These are phyloP conservation scores for Gopherus flavomarginatus DNA, from an alignment of 2,113 vertebrate species.

Conservation along the genomic window DNA sequence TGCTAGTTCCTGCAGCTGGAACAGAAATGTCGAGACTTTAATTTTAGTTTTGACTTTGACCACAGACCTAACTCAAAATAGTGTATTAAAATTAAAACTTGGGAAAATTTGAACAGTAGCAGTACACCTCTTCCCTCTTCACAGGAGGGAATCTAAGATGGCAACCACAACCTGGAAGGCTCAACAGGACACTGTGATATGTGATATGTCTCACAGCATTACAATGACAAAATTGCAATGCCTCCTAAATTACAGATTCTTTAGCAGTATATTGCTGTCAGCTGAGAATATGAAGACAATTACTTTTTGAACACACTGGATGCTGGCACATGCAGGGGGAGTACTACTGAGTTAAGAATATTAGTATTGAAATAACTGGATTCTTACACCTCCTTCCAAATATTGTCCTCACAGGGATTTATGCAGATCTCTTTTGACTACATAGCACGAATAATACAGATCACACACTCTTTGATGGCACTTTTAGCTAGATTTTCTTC, in stretches of 20 bases:
- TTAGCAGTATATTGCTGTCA: not conserved
- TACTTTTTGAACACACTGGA: not conserved
- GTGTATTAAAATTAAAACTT: not conserved
- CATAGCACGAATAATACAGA: not conserved
- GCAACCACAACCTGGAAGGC: not conserved
- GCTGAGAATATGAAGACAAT: not conserved
- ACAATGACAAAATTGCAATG: not conserved
- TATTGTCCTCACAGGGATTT: not conserved
- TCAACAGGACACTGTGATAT: not conserved
- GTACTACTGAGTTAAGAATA: not conserved
- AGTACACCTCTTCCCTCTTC: not conserved
- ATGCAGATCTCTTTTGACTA: not conserved
- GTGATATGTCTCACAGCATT: not conserved
- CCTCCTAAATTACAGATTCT: not conserved
- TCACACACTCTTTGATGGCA: not conserved
- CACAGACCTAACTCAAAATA: not conserved
- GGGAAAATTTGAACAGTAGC: not conserved
- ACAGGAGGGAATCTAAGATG: not conserved
- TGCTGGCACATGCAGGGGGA: not conserved
- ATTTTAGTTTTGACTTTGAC: not conserved
- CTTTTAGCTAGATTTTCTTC: not conserved
- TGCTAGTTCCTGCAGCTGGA: not conserved
- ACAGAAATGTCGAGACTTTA: not conserved
- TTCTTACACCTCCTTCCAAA: not conserved
- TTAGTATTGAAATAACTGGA: not conserved